These are phyloP conservation scores for Netelia melanura DNA, from an alignment of 2,888 invertebrate species.

Conservation along the genomic window DNA sequence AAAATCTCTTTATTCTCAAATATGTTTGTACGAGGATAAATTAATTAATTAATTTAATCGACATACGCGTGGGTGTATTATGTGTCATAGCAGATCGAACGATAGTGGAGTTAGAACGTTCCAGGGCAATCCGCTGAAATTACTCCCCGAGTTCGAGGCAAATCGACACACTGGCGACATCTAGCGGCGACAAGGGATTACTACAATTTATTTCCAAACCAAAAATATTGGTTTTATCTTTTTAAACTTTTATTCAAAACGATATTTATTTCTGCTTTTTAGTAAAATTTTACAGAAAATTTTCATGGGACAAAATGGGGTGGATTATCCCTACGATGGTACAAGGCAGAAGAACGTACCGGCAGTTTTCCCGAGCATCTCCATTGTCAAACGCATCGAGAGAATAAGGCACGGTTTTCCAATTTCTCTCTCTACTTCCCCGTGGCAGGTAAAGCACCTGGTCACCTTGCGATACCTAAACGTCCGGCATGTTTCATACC, in stretches of 20 bases:
- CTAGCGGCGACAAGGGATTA: too few relatives aligned
- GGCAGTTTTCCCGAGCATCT: constrained; percentile 28
- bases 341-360: constrained; percentile 21
- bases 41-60: neutral
- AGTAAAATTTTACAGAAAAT: constrained; percentile 18
- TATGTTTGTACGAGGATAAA: neutral
- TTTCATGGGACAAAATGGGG: constrained; percentile 22
- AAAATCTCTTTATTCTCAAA: constrained; percentile 14
- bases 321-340: constrained; percentile 27
- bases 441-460: constrained; percentile 58
- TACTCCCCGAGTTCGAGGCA: too few relatives aligned
- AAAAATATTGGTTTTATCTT: neutral
- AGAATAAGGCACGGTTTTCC: constrained; percentile 16
- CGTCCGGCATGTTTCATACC: constrained; percentile 46
- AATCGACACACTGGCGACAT: too few relatives aligned
- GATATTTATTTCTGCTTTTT: neutral
- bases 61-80: neutral
- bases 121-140: too few relatives aligned
- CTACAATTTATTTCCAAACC: too few relatives aligned
- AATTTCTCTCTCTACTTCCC: constrained; percentile 34
- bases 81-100: neutral
- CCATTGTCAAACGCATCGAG: constrained; percentile 29
- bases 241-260: neutral
- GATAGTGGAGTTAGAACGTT: too few relatives aligned
- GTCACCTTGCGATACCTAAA: constrained; percentile 49